Percentiles rank a stretch among this genome's conserved stretches.
These are phyloP conservation scores for Sminthurides aquaticus DNA, from an alignment of 2,888 invertebrate genomes.

Conservation along the genomic window DNA sequence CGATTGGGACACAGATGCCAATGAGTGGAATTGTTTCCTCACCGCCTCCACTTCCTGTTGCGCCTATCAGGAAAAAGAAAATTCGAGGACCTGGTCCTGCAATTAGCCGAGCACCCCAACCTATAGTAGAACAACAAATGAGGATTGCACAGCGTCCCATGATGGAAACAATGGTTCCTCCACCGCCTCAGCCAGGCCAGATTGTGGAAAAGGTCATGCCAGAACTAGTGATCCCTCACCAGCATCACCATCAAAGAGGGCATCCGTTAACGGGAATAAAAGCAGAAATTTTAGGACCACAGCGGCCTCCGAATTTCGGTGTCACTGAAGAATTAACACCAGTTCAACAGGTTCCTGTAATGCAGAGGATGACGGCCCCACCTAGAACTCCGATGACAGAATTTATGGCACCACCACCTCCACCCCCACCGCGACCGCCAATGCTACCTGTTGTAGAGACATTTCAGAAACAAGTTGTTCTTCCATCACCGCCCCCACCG, in stretches of 20 bases:
- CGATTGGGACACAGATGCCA: not conserved
- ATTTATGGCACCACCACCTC: not conserved
- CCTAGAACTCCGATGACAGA: no score
- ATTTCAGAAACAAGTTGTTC: not conserved
- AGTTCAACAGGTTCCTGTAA: no score
- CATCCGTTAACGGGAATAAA: no score
- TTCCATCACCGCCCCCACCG: not conserved
- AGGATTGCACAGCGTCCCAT: not conserved
- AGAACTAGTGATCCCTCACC: no score
- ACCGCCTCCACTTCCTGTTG: not conserved
- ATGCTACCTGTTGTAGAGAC: not conserved
- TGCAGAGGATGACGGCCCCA: no score
- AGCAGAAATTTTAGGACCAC: no score
- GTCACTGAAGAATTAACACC: no score
- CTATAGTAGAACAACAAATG: not conserved
- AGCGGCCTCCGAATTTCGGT: no score
- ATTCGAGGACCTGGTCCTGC: no score
- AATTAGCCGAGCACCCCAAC: not conserved
- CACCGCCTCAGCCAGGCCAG: not conserved
- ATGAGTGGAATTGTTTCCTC: not conserved
- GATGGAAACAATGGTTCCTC: not conserved
- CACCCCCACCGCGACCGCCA: not conserved
- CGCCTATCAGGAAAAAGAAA: no score
- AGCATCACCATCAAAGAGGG: no score
- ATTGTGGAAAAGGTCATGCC: not conserved